Evolutionary conservation across 2,888 invertebrate genomes (phyloP), one percentile per base, ranked within the genome.

Genomic region (Orchesellides sinensis): DNA sequence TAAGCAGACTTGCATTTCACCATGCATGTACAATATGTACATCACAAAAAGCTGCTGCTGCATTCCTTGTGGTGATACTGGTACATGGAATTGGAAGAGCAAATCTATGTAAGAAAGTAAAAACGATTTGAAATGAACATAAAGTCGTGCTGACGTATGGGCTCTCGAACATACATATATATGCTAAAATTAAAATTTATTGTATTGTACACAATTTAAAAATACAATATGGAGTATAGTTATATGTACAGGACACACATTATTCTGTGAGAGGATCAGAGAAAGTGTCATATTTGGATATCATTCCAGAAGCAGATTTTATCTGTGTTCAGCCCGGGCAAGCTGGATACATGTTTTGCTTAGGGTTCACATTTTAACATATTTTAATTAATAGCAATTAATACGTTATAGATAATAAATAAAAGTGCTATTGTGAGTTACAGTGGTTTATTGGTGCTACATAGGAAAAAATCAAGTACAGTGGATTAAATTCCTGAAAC

Each of bases 281-380:
- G 19, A 5, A 29, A 32, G 59, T 29, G 27, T 59, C 29, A 59
- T 10, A 27, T 27, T 54, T 21, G 4, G 21, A 52, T 14, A 14
- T 29, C 10, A 2, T 32, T 59, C 59, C 59, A 59, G 59, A 59
- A 59, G 29, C 29, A 59, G 29, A 29, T 32, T 59, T 59, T 2
- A 29, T 59, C 59, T 59, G n/a, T 29, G n/a, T 25, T 54, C 25
- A 14, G 59, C 29, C 59, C 59, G 59, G 29, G 29, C 32, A 25
- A 54, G 21, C 29, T 29, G 59, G 59, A 59, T 14, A 59, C 3
- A 59, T 59, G 23, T 1, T 54, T 29, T 59, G 49, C 49, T 49
- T 14, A 2, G 49, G 35, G 6, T 8, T 49, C 47, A 47, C 5
- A n/a, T 32, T 10, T 10, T 32, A 32, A 32, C 10, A 10, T 5